Evolutionary conservation across 2,888 invertebrate species (phyloP), one percentile per base, ranked within the genome.

Genomic region (Timandra comae): DNA sequence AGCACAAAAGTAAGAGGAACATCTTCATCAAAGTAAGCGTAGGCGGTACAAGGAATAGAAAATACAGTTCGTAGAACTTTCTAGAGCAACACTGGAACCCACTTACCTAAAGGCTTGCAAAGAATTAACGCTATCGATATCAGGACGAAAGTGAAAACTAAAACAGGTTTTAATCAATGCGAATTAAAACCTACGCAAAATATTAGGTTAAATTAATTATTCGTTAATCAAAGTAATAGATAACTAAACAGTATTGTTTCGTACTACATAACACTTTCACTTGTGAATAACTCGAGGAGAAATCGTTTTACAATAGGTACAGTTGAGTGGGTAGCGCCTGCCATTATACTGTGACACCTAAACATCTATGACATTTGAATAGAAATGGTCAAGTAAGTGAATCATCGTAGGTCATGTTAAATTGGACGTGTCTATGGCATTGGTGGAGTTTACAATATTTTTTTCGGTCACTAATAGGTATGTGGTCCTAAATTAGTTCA

Each of bases 251-350:
- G 63, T 61, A 65, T 71, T 70, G 71, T 73, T 64, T 56, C 52
- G 47, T 24, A n/a, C n/a, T 22, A 9, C 22, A 22, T 63, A 60
- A 41, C 59, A 63, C 75, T 75, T 75, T 75, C 75, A 63, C 74
- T 62, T 45, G 33, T 63, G 66, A 67, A 62, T 67, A 63, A 55
- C 56, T 56, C 47, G 29, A 49, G 63, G 73, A 63, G 73, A 75
- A 75, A 75, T 71, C 72, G 66, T 56, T 66, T 69, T 56, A 70
- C 66, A 71, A 70, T 69, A 62, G 61, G 35, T 58, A 59, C 55
- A 49, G 53, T 45, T 43, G 63, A 52, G 66, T 66, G 59, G 61
- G 62, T 39, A 38, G 48, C 31, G 27, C 9, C 22, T 30, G 40
- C 64, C 63, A 61, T 42, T 54, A 23, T 56, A 46, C 41, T 27